Evolutionary conservation across 1,140 invertebrate species (phyloP), one percentile per base, ranked within the genome.

Genomic region (Drosophila ohnishii): DNA sequence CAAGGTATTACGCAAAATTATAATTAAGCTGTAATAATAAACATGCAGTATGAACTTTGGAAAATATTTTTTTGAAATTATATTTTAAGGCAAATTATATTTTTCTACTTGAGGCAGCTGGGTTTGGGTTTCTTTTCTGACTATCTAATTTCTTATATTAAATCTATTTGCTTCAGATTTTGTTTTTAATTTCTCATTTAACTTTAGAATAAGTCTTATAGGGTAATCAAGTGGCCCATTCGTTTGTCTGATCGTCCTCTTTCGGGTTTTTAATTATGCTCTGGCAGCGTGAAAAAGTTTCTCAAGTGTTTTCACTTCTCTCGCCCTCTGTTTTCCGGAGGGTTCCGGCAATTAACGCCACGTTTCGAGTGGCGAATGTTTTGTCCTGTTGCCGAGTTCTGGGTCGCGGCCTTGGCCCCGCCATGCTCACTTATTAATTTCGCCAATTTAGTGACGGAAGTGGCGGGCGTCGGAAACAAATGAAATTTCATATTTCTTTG

Each of bases 281-380:
- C 42, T 28, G 55, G 47, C 62, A 56, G 65, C 71, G 81, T 8
- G 28, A 57, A 60, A 76, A 86, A 81, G 51, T 82, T 87, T 71
- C 61, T 72, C 78, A 78, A 86, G 78, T 66, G 67, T 30, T 60
- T 75, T 70, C 42, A 19, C 60, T 78, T 74, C 19, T 34, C 67
- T 75, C 42, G 47, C 32, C 57, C 67, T 50, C 35, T 61, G 40
- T 63, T 71, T 84, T 66, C 39, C 62, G 58, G 58, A 32, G 63
- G 63, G 70, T 76, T 87, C 48, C 75, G 62, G 79, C 83, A 82
- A 86, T 86, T 86, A 86, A 87, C 82, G 78, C 65, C 70, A 62
- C 65, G 60, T 81, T 73, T 71, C 50, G 48, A 71, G 47, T 76
- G 44, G 60, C 63, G 47, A 67, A 65, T 72, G 55, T 82, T 66